Percentiles rank a stretch among this genome's conserved stretches.
These are phyloP conservation scores for Branchipolynoe longqiensis DNA, from an alignment of 2,888 invertebrate species.

Conservation along the genomic window DNA sequence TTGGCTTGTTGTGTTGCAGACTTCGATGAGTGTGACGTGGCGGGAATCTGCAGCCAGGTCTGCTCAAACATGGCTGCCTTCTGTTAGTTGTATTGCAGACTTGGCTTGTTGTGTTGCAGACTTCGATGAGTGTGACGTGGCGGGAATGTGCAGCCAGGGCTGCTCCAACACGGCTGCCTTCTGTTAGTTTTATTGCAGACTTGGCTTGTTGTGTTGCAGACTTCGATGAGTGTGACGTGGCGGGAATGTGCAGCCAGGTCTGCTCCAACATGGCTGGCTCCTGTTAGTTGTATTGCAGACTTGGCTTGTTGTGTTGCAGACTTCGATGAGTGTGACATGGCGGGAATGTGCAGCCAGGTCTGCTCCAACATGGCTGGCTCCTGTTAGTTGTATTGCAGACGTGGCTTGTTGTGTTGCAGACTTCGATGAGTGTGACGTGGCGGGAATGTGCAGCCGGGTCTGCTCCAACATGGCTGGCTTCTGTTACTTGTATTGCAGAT, in stretches of 20 bases:
- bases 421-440: constrained; percentile 89
- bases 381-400: constrained; percentile 91
- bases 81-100: constrained; percentile 91
- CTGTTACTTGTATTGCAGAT: constrained; percentile 91
- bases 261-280: constrained; percentile 92
- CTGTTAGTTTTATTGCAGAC: constrained; percentile 91
- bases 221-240: constrained; percentile 89
- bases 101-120: constrained; percentile 87
- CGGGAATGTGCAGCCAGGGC: constrained; percentile 93
- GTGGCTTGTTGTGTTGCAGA: constrained; percentile 87
- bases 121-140: constrained; percentile 89
- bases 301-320: constrained; percentile 87
- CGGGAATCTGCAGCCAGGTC: constrained; percentile 93
- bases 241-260: constrained; percentile 93
- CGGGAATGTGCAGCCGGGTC: constrained; percentile 93
- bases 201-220: constrained; percentile 87
- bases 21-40: constrained; percentile 89
- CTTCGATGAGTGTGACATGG: constrained; percentile 89
- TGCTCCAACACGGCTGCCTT: constrained; percentile 92
- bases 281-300: constrained; percentile 91
- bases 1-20: constrained; percentile 87
- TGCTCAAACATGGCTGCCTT: constrained; percentile 92
- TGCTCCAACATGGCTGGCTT: constrained; percentile 92
- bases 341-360: constrained; percentile 93
- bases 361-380: constrained; percentile 92